Percentiles rank a stretch among this genome's conserved stretches.
phyloP scores from a whole-genome alignment of 2,113 vertebrate species.

The Ptilonorhynchus violaceus region DNA sequence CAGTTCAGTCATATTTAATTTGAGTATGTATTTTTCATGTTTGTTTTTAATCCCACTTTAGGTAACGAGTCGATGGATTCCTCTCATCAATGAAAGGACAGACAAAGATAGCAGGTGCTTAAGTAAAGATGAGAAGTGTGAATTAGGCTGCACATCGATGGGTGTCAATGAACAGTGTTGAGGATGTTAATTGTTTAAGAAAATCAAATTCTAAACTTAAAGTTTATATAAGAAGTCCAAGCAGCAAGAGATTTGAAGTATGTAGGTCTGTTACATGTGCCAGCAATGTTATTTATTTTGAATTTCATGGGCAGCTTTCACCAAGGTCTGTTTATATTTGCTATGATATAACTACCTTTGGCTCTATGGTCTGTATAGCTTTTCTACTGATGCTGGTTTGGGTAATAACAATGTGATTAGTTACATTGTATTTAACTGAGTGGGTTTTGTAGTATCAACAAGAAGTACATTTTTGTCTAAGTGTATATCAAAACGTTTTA shows the following conservation, averaged over 20 bases:
- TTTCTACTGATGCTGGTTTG: background rate
- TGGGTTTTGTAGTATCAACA: background rate
- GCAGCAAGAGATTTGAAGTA: conserved; percentile 12
- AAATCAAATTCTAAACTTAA: conserved; percentile 42
- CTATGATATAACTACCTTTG: background rate
- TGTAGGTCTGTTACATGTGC: conserved; percentile 21
- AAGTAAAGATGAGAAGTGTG: conserved; percentile 42
- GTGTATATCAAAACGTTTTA: background rate
- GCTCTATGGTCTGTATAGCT: background rate
- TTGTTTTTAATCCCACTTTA: conserved; percentile 58
- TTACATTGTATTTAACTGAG: background rate
- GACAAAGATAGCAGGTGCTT: conserved; percentile 97
- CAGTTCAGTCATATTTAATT: background rate
- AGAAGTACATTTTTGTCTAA: background rate
- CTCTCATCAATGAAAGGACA: conserved; percentile 95
- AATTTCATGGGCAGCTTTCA: background rate
- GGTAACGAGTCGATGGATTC: conserved; percentile 99
- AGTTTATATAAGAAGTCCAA: conserved; percentile 41
- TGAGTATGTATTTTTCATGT: background rate
- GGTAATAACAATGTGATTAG: background rate
- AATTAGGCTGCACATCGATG: conserved; percentile 15
- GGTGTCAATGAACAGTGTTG: conserved; percentile 6
- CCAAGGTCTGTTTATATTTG: conserved; percentile 29
- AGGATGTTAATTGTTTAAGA: conserved; percentile 25
- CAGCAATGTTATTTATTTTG: conserved; percentile 1